Evolutionary conservation across 35 echinoderm and acorn worm species (phyloP), one percentile per base, ranked within the genome.

Genomic region (Ptychodera flava): DNA sequence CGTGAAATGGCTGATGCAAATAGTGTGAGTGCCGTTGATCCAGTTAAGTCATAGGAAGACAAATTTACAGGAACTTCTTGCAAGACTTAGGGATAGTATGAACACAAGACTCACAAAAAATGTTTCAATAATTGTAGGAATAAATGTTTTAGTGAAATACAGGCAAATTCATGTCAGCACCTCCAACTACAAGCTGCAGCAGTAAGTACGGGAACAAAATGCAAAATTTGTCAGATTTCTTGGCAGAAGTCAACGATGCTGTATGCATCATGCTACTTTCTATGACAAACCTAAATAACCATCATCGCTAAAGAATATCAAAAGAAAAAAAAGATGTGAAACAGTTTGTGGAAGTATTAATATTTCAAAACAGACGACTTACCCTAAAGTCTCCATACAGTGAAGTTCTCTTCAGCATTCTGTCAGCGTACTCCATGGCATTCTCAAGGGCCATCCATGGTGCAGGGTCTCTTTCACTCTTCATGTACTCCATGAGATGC

Each of bases 371-470:
- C 15, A 29, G 27, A 31, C 22, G 1, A 77, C 90, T 86, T 90
- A 97, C 95, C 79, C 89, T 84, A 37, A 97, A 97, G 78, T 89
- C 78, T 27, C 95, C 92, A 75, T 94, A 97, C 0, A 92, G 92
- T 6, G 36, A 85, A 22, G 92, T 90, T 16, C 92, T 83, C 37
- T 85, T 91, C 16, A 97, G 76, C 89, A 94, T 97, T 10, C 85
- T 37, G 32, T 97, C 95, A 34, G 92, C 86, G 53, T 97, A 90
- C 32, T 92, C 92, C 27, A 94, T 84, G 81, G 89, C 92, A 79
- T 87, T 85, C 29, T 91, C 53, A 0, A 94, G 86, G 0, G 89
- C 78, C 6, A 85, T 30, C 95, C 95, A 97, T 0, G 95, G 95
- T 29, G 94, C 92, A 37, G 90, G 94, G 33, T 89, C 88, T 52